Evolutionary conservation across 2,888 invertebrate genomes (phyloP), one percentile per base, ranked within the genome.

Genomic region (Thymelicus acteon): DNA sequence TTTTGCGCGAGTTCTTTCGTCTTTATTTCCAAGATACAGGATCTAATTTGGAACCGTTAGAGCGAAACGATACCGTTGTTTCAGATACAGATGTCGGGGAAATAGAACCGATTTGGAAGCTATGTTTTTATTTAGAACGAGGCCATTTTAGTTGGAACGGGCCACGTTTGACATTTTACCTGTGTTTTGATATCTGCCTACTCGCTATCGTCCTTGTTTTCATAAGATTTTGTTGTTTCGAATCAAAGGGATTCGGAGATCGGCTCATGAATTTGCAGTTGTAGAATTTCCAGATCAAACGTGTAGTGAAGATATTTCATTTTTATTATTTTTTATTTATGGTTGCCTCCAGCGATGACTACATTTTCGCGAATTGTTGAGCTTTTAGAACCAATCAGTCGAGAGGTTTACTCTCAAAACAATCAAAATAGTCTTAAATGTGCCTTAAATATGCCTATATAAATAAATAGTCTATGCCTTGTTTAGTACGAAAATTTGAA

Each of bases 71-170:
- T 67, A 74, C 48, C 61, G 68, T 82, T 72, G 85, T 80, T 73
- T 78, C 74, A 78, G 82, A 79, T 86, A 85, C 88, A 89, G 86
- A 89, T 91, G 90, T 82, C 76, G 84, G 86, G 84, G 82, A 87
- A 89, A 89, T 88, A 88, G 89, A 88, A 89, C 84, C 89, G 90
- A 86, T 90, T 91, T 89, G 88, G 90, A 83, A 89, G 91, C 91
- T 88, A 92, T 92, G 90, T 91, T 92, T 92, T 92, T 92, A 92
- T 92, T 92, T 91, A 87, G 88, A 92, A 90, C 84, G 88, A 90
- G 87, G 85, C 85, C 80, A 86, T 91, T 92, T 84, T 80, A 78
- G 82, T 83, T 81, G 82, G 79, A 82, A 81, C 76, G 81, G 82
- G 85, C 31, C 82, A 82, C 78, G 80, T 88, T 87, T 87, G 88